These are phyloP conservation scores for Ceratitis capitata DNA, from an alignment of 1,140 invertebrate genomes.

Conservation along the genomic window DNA sequence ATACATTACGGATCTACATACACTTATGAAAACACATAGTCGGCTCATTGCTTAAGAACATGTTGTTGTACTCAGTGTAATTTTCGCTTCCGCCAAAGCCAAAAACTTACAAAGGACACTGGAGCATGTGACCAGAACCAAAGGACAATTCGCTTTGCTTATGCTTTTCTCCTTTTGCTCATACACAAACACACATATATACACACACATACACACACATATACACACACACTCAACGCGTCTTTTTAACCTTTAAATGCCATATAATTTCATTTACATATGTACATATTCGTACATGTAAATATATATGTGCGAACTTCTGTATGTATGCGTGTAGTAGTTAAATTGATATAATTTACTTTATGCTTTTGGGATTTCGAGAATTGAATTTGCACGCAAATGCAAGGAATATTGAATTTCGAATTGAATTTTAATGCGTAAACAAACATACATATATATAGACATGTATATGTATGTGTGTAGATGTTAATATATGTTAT, in stretches of 20 bases:
- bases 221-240: neutral
- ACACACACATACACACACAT: no score
- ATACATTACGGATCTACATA: no score
- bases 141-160: no score
- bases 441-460: neutral
- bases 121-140: no score
- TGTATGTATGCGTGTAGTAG: constrained; percentile 47
- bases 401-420: constrained; percentile 40
- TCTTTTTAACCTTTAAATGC: neutral
- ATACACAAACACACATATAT: no score
- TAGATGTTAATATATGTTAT: neutral
- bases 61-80: no score
- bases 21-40: no score
- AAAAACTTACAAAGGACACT: no score
- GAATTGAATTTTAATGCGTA: constrained; percentile 60
- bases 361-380: constrained; percentile 57
- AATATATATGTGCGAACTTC: neutral
- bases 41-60: no score
- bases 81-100: no score
- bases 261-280: no score
- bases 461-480: neutral
- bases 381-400: constrained; percentile 62
- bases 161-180: no score
- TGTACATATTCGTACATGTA: neutral
- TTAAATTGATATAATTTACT: constrained; percentile 56